Conservation (phyloP, 1,140 invertebrate genomes). For the Heliothis subflexa region DNA sequence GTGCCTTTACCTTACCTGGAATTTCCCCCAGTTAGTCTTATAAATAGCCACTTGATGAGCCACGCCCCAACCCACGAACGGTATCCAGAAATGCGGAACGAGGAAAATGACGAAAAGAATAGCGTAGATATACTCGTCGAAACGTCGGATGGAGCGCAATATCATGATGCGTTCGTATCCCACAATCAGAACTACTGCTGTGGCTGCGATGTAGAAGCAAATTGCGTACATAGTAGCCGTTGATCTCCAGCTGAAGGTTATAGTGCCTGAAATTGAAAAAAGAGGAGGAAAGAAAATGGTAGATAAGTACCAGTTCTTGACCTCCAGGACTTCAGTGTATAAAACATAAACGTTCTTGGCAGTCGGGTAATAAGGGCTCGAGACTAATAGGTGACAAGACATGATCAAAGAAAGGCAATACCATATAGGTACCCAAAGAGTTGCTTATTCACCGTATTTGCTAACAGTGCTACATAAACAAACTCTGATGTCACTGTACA, state of each 20-base stretch:
- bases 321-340: no score
- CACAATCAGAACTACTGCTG: constrained; percentile 85
- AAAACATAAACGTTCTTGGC: no score
- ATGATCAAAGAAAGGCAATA: no score
- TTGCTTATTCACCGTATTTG: no score
- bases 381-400: no score
- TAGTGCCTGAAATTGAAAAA: constrained; percentile 74
- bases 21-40: constrained; percentile 88
- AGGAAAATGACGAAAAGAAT: constrained; percentile 88
- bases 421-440: no score
- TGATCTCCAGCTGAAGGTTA: constrained; percentile 88
- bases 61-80: constrained; percentile 89
- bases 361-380: no score
- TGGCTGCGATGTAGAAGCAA: constrained; percentile 86
- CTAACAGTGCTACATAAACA: no score
- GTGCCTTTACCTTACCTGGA: constrained; percentile 86
- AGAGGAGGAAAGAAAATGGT: no score
- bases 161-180: constrained; percentile 87
- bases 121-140: constrained; percentile 89
- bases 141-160: constrained; percentile 86
- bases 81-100: constrained; percentile 88
- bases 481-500: no score
- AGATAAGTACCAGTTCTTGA: no score
- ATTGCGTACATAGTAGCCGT: constrained; percentile 87
- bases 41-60: constrained; percentile 88